A percentile compares a stretch with the other conserved stretches of the same genome.
phyloP scores from a whole-genome alignment of 2,888 invertebrate genomes.

The Scelioninae gen. 1 region DNA sequence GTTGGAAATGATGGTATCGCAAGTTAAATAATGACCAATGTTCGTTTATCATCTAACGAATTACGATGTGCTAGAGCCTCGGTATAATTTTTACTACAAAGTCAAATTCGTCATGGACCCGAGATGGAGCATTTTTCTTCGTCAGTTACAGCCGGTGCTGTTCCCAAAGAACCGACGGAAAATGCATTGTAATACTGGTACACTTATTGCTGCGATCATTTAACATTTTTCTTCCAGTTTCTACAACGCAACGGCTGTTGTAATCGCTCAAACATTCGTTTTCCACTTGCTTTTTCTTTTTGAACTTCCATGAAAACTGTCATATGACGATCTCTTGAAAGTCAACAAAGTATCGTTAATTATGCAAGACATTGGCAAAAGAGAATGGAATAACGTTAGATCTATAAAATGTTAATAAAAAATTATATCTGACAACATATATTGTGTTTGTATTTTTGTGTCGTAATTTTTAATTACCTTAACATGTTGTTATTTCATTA shows the following conservation, averaged over 20 bases:
- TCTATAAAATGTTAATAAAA: too few species aligned
- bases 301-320: background rate
- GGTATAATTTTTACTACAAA: constrained; percentile 59
- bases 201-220: constrained; percentile 69
- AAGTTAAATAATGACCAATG: background rate
- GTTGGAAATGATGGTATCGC: background rate
- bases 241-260: constrained; percentile 59
- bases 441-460: too few species aligned
- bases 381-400: too few species aligned
- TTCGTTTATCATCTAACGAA: too few species aligned
- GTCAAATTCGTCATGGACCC: constrained; percentile 63
- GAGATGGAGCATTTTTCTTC: constrained; percentile 58
- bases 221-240: constrained; percentile 68
- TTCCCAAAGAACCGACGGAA: constrained; percentile 64
- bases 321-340: constrained; percentile 6
- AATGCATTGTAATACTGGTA: constrained; percentile 68
- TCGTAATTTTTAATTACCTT: too few species aligned
- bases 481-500: too few species aligned
- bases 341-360: background rate
- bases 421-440: too few species aligned
- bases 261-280: constrained; percentile 66
- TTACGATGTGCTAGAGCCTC: too few species aligned
- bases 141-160: constrained; percentile 65
- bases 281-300: constrained; percentile 1
- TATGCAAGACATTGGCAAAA: too few species aligned